These are phyloP conservation scores for Antheraea yamamai DNA, from an alignment of 2,888 invertebrate species.

Conservation along the genomic window DNA sequence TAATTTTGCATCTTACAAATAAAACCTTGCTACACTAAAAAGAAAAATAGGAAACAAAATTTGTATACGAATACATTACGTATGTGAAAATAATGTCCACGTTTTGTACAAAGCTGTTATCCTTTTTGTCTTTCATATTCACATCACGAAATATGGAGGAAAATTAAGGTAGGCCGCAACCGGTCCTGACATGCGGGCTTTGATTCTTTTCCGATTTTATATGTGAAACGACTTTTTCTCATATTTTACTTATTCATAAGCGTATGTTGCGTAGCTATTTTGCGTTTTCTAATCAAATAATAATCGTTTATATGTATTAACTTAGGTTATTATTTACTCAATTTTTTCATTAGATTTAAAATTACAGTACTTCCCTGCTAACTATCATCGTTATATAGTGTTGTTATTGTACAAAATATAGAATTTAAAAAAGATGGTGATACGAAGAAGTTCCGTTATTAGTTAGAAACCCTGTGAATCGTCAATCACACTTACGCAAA, in stretches of 20 bases:
- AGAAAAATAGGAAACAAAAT: not conserved
- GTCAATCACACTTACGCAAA: not conserved
- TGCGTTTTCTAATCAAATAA: too few relatives aligned
- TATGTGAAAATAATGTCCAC: conserved; percentile 61
- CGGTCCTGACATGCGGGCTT: conserved; percentile 65
- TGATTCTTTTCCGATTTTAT: conserved; percentile 71
- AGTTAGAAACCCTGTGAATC: not conserved
- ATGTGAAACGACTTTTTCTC: conserved; percentile 63
- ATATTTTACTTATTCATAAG: conserved; percentile 75
- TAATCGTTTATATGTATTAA: too few relatives aligned
- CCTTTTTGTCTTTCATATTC: conserved; percentile 69
- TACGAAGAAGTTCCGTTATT: not conserved
- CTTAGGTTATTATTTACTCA: too few relatives aligned
- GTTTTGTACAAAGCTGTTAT: conserved; percentile 55
- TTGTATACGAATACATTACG: conserved; percentile 41
- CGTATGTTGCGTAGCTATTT: conserved; percentile 34
- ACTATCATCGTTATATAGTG: too few relatives aligned
- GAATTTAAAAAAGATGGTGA: not conserved
- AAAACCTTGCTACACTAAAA: not conserved
- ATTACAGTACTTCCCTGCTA: too few relatives aligned
- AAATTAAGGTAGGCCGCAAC: conserved; percentile 74
- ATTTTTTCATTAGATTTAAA: too few relatives aligned
- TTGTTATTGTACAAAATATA: too few relatives aligned
- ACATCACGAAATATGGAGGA: conserved; percentile 58
- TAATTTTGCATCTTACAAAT: not conserved